These are phyloP conservation scores for Adela reaumurella DNA, from an alignment of 2,888 invertebrate species.

Conservation along the genomic window DNA sequence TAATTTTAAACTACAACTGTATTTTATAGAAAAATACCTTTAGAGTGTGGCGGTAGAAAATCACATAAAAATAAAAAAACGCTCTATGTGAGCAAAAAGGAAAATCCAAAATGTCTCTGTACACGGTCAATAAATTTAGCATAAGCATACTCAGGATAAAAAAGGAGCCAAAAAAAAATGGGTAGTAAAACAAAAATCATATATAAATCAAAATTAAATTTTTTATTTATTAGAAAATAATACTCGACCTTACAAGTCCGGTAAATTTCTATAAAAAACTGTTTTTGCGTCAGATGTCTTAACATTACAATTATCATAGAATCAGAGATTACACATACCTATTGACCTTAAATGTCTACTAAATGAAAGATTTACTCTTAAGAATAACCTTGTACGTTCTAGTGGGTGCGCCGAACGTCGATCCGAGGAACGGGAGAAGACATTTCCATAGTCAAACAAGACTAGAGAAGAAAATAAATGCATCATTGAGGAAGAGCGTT, in stretches of 20 bases:
- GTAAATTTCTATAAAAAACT: conserved; percentile 38
- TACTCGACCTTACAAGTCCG: conserved; percentile 42
- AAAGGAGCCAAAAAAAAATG: no score
- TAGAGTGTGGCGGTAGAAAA: no score
- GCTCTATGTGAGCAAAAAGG: no score
- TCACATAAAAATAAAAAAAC: no score
- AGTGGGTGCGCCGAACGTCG: neutral
- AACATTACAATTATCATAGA: conserved; percentile 20
- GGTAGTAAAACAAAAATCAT: conserved; percentile 20
- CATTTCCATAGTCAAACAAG: neutral
- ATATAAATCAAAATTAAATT: conserved; percentile 21
- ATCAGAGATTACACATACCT: conserved; percentile 44
- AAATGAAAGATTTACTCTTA: neutral
- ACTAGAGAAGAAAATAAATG: neutral
- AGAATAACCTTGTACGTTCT: neutral
- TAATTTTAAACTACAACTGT: no score
- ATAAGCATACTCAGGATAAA: no score
- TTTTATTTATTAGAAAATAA: conserved; percentile 46
- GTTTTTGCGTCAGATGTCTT: conserved; percentile 22
- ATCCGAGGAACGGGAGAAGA: neutral
- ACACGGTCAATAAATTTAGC: no score
- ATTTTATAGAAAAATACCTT: no score
- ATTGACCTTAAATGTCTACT: neutral
- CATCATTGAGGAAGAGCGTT: neutral
- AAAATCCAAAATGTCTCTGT: no score